A percentile compares a stretch with the other conserved stretches of the same genome.
Evolutionary conservation across 1,140 invertebrate species (phyloP).

Genomic region (Leptinotarsa defecta): DNA sequence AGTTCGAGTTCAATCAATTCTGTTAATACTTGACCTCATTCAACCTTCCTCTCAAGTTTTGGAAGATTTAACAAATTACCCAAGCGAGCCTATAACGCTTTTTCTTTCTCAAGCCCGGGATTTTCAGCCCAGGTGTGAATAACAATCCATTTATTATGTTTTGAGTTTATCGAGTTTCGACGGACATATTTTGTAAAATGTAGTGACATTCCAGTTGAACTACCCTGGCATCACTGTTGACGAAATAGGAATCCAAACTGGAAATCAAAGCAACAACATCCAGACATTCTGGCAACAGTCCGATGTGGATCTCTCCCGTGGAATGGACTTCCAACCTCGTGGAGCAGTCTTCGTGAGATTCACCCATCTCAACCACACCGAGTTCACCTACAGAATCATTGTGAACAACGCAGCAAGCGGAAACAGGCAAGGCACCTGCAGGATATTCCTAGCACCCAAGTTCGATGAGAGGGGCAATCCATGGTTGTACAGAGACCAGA

Average conservation of each 20-base stretch:
- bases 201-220: not conserved
- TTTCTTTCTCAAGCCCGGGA: no score
- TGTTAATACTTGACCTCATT: no score
- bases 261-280: constrained; percentile 62
- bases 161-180: not conserved
- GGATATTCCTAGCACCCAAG: constrained; percentile 66
- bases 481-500: constrained; percentile 60
- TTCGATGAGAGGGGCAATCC: constrained; percentile 61
- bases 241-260: constrained; percentile 16
- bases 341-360: constrained; percentile 72
- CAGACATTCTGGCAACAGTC: constrained; percentile 77
- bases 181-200: not conserved
- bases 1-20: no score
- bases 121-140: not conserved
- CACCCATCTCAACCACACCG: constrained; percentile 75
- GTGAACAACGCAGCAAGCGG: constrained; percentile 53
- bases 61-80: no score
- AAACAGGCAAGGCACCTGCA: constrained; percentile 59
- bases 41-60: no score
- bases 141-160: not conserved
- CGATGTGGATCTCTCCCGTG: constrained; percentile 72
- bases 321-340: constrained; percentile 75
- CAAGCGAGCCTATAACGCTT: no score
- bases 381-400: constrained; percentile 64
- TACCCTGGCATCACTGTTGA: constrained; percentile 13